Base-by-base conservation (phyloP, 2,888 invertebrate species). In the Pandemis cinnamomeana region DNA sequence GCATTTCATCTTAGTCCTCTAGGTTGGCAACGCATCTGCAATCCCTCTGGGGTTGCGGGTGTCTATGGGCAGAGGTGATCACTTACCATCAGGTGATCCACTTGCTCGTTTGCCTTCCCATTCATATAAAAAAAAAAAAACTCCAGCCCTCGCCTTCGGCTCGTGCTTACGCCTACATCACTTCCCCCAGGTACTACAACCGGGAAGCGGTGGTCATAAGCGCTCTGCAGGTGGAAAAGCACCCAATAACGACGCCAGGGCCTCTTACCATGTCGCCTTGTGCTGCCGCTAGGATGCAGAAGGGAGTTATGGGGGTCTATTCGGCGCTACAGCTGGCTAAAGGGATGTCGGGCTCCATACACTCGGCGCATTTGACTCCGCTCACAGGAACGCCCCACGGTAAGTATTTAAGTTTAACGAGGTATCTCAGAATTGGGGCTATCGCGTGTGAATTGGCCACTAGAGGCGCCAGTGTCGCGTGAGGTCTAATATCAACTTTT, bases 201-300 rank as follows among this genome's bases (percentile, higher is more conserved):
- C 96, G 98, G 80, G 98, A 98, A 91, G 98, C 98, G 75, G 97
- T 98, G 80, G 98, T 98, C 75, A 97, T 98, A 92, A 98, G 98
- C 89, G 98, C 98, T 71, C 95, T 98, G 76, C 98, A 98, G 95
- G 98, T 98, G 80, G 98, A 98, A 90, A 98, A 98, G 90, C 97
- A 98, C 93, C 98, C 98, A 69, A 96, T 98, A 78, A 97, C 97
- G 60, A 97, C 97, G 75, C 97, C 97, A n/a, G 98, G 98, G 62
- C 98, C 98, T 0, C 96, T 95, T 79, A 95, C 96, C 20, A 96
- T 96, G 84, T 97, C 97, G 0, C 96, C 97, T 5, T 95, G 96
- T 11, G 89, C 91, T 5, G 91, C 91, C 5, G 91, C 95, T 8
- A 91, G 95, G 75, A 88, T 95, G 83, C 94, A 95, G 85, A 95